phyloP scores from a whole-genome alignment of 2,113 vertebrate genomes.

The Hippoglossus stenolepis region DNA sequence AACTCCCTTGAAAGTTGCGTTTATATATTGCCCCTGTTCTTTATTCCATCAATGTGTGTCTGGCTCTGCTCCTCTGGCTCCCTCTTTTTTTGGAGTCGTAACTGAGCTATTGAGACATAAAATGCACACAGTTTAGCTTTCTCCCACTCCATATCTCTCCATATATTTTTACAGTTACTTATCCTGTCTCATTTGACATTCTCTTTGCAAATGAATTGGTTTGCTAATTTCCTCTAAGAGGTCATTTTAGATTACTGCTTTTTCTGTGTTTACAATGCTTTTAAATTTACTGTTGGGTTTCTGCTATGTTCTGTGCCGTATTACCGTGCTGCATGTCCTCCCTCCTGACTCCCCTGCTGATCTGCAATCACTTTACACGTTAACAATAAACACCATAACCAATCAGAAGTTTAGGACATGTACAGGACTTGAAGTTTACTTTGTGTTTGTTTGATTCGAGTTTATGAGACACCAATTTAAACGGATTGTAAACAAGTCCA shows the following conservation, averaged over 20 bases:
- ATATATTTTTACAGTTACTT: constrained; percentile 68
- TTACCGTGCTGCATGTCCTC: too few relatives aligned
- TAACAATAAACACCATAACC: too few relatives aligned
- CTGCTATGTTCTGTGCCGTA: not conserved
- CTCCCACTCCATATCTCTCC: constrained; percentile 35
- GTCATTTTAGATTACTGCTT: constrained; percentile 56
- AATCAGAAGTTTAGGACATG: too few relatives aligned
- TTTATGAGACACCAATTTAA: too few relatives aligned
- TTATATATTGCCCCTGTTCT: constrained; percentile 22
- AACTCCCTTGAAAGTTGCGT: constrained; percentile 18
- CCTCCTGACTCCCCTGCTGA: too few relatives aligned
- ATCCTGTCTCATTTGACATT: constrained; percentile 35
- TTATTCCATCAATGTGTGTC: constrained; percentile 42
- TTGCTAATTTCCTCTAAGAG: constrained; percentile 53
- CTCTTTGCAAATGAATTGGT: constrained; percentile 61
- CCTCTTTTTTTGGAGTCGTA: constrained; percentile 2
- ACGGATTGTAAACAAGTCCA: too few relatives aligned
- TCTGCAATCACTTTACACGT: too few relatives aligned
- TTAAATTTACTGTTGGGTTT: not conserved
- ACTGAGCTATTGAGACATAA: constrained; percentile 28
- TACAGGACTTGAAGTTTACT: too few relatives aligned
- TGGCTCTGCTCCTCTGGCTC: constrained; percentile 23
- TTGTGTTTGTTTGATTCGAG: too few relatives aligned
- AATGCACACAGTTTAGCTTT: constrained; percentile 48
- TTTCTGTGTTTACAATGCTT: not conserved